Evolutionary conservation across 2,113 vertebrate species (phyloP).

Genomic region (Phocoena phocoena): DNA sequence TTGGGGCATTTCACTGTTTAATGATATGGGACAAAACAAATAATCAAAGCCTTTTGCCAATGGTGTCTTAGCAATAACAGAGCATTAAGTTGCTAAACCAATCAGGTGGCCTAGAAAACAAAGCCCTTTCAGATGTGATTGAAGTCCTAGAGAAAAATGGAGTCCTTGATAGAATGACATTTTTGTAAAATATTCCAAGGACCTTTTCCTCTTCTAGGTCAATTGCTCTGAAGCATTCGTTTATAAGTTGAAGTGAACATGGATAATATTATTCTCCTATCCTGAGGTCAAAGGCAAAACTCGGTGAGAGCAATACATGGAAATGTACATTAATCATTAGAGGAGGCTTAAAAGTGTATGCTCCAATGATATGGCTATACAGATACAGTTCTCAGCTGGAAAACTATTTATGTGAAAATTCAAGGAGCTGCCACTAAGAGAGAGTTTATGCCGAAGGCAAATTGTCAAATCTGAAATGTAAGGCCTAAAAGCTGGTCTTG

Average conservation of each 20-base stretch:
- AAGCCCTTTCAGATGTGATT: background rate
- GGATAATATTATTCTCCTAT: background rate
- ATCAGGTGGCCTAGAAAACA: background rate
- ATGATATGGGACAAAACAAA: background rate
- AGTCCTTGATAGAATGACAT: background rate
- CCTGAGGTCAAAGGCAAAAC: conserved; percentile 12
- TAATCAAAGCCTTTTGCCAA: background rate
- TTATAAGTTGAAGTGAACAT: background rate
- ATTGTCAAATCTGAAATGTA: conserved; percentile 73
- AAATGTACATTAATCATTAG: conserved; percentile 33
- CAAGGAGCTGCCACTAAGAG: conserved; percentile 41
- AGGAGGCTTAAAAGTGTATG: conserved; percentile 16
- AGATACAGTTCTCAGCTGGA: background rate
- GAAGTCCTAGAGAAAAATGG: background rate
- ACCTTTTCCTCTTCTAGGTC: background rate
- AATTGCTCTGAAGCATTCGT: background rate
- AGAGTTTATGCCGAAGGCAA: conserved; percentile 68
- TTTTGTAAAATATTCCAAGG: conserved; percentile 42
- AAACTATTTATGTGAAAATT: conserved; percentile 50
- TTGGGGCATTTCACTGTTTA: background rate
- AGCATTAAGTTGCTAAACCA: background rate
- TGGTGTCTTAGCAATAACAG: background rate
- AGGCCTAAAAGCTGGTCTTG: background rate
- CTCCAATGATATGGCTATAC: background rate
- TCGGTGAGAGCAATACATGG: background rate